Evolutionary conservation across 2,797 vertebrate genomes (phyloP), one percentile per base, ranked within the genome.

Genomic region (Spinibarbus caldwelli): DNA sequence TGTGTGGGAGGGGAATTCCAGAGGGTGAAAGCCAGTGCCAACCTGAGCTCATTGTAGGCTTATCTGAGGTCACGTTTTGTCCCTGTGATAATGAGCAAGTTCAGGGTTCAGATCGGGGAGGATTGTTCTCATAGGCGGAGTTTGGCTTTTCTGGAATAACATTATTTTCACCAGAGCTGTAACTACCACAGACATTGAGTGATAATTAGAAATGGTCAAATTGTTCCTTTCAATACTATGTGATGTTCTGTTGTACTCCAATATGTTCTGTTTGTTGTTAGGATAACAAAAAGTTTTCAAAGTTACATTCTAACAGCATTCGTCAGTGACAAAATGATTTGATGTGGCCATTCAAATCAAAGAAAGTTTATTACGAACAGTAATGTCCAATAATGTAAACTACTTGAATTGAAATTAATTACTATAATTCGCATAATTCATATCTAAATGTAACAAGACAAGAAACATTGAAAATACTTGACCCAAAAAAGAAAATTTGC

Each of bases 1-100:
- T 88, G 89, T 83, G 84, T 87, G 90, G 85, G 88, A 87, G 83
- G 71, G 91, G 82, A 92, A 91, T 86, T 92, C 59, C 89, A 59
- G 45, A 36, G 87, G 80, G 89, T 87, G 67, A 66, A 59, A 62
- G 36, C 66, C 38, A n/a, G 52, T 52, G 29, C 71, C 62, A 77
- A 43, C 21, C 79, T 68, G 29, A 47, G 19, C 52, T 29, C 31
- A 19, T 26, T 75, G 45, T 23, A 81, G 26, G 31, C 43, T 52
- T 34, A 31, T 54, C 68, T 86, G 64, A 41, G 36, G 41, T 31
- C 67, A 64, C 2, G 45, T 64, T 64, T 64, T 83, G 67, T 82
- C 12, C 54, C 36, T 45, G 41, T 10, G 3, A 47, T 83, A 54
- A 59, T 79, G 21, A 85, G 57, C 54, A 7, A 15, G 11, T 47